Evolutionary conservation across 2,797 vertebrate species (phyloP), one percentile per base, ranked within the genome.

Genomic region (Squalus acanthias): DNA sequence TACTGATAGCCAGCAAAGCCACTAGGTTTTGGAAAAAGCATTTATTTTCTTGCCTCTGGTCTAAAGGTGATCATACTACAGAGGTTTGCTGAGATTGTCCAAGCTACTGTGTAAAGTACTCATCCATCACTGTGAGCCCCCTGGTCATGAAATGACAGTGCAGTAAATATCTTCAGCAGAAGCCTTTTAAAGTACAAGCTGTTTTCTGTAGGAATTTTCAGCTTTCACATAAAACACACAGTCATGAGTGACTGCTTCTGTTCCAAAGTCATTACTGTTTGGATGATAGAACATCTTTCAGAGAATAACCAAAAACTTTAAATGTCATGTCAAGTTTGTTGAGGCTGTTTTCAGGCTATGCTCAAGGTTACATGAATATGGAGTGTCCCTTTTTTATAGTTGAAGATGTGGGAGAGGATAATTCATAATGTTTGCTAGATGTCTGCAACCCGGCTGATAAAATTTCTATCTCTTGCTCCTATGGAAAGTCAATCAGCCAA

Each of bases 291-390:
- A 98, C 98, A 98, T 98, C 98, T 98, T 98, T 99, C 98, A 98
- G 97, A 92, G 97, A 98, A 98, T 98, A 98, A 98, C 98, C 98
- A 97, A 98, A 99, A 98, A 98, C 98, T 99, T 98, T 98, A 98
- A 99, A 99, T 99, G 98, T 98, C 98, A 98, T 98, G 98, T 98
- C 98, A 98, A 98, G 98, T 99, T 98, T 98, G 98, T 98, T 98
- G 98, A 98, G 98, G 98, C 98, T 97, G 97, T 98, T 98, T 98
- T 97, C 98, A 97, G 97, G 97, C 97, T 97, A 97, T 96, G 53
- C 97, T 98, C 98, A 99, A 99, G 99, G 98, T 99, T 99, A 98
- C 98, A 98, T 98, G 98, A 99, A 99, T 99, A 99, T 98, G 98
- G 98, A 99, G 98, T 97, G 97, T 95, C 70, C 97, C 97, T 98